Conservation (phyloP, 2,113 vertebrate genomes). For the Psittacula cyanocephala region DNA sequence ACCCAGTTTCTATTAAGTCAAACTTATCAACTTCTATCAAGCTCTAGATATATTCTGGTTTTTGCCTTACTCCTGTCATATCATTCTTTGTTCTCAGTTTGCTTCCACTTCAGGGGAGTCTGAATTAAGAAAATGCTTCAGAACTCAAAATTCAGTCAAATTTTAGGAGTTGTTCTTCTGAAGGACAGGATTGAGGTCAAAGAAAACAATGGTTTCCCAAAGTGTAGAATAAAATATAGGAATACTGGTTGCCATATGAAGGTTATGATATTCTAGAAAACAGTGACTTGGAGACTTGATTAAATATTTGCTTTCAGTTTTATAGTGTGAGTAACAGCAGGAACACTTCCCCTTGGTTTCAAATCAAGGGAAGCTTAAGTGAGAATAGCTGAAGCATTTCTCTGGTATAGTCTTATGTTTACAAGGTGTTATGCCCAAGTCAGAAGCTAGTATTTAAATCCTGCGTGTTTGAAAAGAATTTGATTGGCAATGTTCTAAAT, state of each 20-base stretch:
- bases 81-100: background rate
- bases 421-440: background rate
- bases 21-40: background rate
- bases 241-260: background rate
- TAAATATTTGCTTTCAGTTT: background rate
- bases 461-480: background rate
- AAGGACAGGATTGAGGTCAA: background rate
- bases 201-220: background rate
- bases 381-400: background rate
- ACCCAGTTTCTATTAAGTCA: background rate
- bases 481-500: background rate
- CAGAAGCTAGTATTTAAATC: background rate
- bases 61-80: background rate
- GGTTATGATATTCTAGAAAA: background rate
- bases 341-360: background rate
- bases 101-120: background rate
- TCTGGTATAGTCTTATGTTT: background rate
- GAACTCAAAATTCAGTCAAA: background rate
- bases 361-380: background rate
- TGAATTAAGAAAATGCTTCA: background rate
- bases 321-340: background rate
- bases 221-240: background rate
- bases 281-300: background rate
- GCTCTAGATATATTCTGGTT: background rate
- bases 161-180: background rate